Evolutionary conservation across 2,113 vertebrate genomes (phyloP).

Genomic region (Camelus dromedarius): DNA sequence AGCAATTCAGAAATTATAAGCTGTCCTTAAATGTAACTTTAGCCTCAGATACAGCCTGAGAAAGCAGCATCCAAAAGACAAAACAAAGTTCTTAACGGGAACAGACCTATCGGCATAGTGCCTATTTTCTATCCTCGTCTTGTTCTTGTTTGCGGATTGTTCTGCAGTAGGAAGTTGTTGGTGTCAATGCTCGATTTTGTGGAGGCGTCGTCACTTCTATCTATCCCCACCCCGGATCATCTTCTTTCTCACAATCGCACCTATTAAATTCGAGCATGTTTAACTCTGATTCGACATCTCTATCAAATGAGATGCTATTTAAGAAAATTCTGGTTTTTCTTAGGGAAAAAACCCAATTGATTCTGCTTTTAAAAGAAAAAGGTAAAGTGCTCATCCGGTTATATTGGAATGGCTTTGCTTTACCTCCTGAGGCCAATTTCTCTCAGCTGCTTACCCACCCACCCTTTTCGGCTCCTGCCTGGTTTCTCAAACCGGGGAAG

Average conservation of each 20-base stretch:
- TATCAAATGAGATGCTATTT: background rate
- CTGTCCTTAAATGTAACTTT: slow-evolving; percentile 63
- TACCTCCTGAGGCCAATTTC: background rate
- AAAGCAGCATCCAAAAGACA: slow-evolving; percentile 1
- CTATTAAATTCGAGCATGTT: background rate
- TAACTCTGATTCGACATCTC: background rate
- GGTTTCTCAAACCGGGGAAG: background rate
- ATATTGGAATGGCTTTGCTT: background rate
- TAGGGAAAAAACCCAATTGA: background rate
- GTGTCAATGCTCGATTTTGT: slow-evolving; percentile 7
- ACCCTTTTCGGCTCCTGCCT: background rate
- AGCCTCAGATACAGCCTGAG: background rate
- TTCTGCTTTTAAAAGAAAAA: background rate
- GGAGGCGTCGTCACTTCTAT: background rate
- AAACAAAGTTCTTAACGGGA: slow-evolving; percentile 34
- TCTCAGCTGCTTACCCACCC: background rate
- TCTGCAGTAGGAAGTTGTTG: slow-evolving; percentile 46
- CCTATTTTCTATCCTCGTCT: background rate
- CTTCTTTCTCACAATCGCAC: background rate
- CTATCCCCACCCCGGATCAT: background rate
- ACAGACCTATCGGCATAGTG: background rate
- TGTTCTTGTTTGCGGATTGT: slow-evolving; percentile 21
- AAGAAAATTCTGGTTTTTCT: background rate
- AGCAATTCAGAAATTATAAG: slow-evolving; percentile 71
- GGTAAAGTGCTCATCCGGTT: background rate